phyloP scores from a whole-genome alignment of 2,797 vertebrate genomes.

The Sternarchorhynchus goeldii region DNA sequence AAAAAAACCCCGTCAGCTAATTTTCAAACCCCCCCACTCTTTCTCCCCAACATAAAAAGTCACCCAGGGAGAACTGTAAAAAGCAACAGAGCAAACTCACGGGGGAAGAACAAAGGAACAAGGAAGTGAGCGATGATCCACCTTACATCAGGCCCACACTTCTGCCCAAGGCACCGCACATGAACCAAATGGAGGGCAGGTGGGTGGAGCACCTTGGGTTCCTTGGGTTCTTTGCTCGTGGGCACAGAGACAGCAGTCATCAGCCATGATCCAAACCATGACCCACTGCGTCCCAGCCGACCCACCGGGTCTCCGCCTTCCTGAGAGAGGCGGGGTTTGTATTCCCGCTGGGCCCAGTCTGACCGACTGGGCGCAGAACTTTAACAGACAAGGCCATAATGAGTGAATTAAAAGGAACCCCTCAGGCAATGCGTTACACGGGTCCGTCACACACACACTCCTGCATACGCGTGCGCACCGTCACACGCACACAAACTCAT shows the following conservation, averaged over 20 bases:
- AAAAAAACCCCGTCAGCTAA: conserved; percentile 3
- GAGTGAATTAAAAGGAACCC: conserved; percentile 53
- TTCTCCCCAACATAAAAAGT: neutral
- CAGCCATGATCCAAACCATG: conserved; percentile 37
- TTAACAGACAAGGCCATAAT: conserved; percentile 47
- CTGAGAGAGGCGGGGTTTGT: neutral
- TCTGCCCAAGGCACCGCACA: neutral
- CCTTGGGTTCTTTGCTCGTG: conserved; percentile 4
- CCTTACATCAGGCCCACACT: neutral
- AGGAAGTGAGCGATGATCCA: neutral
- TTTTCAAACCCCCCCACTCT: neutral
- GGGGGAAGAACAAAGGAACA: neutral
- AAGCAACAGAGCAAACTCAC: no score
- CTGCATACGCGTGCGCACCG: neutral
- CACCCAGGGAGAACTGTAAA: neutral
- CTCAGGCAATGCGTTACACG: conserved; percentile 35
- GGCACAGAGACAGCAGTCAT: conserved; percentile 38
- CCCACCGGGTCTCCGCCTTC: conserved; percentile 6
- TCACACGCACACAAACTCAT: conserved; percentile 24
- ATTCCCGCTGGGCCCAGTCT: conserved; percentile 22
- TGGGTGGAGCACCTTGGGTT: neutral
- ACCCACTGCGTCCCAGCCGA: conserved; percentile 22
- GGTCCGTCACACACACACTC: conserved; percentile 3
- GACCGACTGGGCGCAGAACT: conserved; percentile 33
- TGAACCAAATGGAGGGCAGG: conserved; percentile 9